These are phyloP conservation scores for Xylocopa sonorina DNA, from an alignment of 1,140 invertebrate genomes.

Conservation along the genomic window DNA sequence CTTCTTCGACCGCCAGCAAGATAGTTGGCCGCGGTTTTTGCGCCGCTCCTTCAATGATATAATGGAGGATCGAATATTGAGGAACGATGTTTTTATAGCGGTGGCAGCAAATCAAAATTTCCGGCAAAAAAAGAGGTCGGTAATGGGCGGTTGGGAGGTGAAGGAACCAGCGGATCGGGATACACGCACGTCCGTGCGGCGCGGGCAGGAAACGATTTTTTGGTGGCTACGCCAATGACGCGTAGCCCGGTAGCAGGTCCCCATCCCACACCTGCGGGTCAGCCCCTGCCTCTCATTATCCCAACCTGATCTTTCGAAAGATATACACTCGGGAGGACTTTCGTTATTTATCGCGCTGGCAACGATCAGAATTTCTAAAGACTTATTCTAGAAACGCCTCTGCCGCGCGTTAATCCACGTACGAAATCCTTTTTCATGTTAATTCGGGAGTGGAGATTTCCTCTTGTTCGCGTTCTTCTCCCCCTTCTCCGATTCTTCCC, in stretches of 20 bases:
- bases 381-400: conserved; percentile 70
- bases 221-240: conserved; percentile 75
- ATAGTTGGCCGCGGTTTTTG: conserved; percentile 32
- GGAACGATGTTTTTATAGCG: conserved; percentile 36
- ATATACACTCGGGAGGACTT: conserved; percentile 74
- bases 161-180: not conserved
- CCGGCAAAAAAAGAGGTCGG: not conserved
- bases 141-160: not conserved
- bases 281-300: conserved; percentile 80
- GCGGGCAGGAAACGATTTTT: conserved; percentile 62
- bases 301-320: conserved; percentile 79
- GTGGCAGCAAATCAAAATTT: conserved; percentile 50
- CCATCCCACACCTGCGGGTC: conserved; percentile 79
- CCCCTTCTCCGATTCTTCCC: not conserved
- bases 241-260: conserved; percentile 79
- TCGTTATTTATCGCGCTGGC: conserved; percentile 80
- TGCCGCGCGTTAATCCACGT: conserved; percentile 47
- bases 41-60: conserved; percentile 31
- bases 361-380: conserved; percentile 78
- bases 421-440: conserved; percentile 49
- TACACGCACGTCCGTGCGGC: not conserved
- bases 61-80: conserved; percentile 51
- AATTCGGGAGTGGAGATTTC: conserved; percentile 27
- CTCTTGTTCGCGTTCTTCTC: not conserved
- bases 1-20: not conserved